Percentiles rank a stretch among this genome's conserved stretches.
Conservation (phyloP, 2,888 invertebrate genomes). For the Bellardia bayeri region DNA sequence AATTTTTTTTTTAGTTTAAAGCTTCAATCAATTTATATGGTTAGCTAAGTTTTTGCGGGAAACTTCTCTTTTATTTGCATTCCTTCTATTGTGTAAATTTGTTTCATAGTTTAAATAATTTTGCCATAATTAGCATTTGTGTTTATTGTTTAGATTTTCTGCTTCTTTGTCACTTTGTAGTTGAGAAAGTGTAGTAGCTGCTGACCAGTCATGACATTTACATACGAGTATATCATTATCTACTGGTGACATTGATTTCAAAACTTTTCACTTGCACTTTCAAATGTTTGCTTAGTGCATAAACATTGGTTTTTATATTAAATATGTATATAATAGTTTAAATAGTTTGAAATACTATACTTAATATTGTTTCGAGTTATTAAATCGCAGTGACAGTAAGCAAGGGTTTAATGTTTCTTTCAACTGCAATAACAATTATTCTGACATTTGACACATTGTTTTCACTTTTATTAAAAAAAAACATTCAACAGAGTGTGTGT, state of each 20-base stretch:
- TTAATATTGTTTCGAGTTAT: background rate
- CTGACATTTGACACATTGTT: conserved; percentile 68
- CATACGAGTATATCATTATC: background rate
- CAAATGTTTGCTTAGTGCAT: background rate
- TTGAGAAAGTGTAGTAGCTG: too few relatives aligned
- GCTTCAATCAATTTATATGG: too few relatives aligned
- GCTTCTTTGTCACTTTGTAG: too few relatives aligned
- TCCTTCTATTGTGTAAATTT: too few relatives aligned
- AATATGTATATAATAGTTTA: background rate
- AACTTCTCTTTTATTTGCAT: too few relatives aligned
- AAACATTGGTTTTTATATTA: background rate
- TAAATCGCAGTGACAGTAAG: background rate
- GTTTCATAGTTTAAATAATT: too few relatives aligned
- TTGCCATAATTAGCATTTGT: too few relatives aligned
- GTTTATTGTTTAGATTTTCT: too few relatives aligned
- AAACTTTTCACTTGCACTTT: background rate
- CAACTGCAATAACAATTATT: conserved; percentile 47
- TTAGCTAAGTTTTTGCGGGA: too few relatives aligned
- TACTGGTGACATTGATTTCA: background rate
- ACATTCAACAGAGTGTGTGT: background rate
- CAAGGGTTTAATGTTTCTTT: background rate
- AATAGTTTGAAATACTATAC: background rate
- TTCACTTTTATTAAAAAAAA: conserved; percentile 59
- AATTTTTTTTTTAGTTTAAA: too few relatives aligned
- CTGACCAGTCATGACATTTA: too few relatives aligned